Evolutionary conservation across 2,113 vertebrate species (phyloP).

Genomic region (Tupaia tana): DNA sequence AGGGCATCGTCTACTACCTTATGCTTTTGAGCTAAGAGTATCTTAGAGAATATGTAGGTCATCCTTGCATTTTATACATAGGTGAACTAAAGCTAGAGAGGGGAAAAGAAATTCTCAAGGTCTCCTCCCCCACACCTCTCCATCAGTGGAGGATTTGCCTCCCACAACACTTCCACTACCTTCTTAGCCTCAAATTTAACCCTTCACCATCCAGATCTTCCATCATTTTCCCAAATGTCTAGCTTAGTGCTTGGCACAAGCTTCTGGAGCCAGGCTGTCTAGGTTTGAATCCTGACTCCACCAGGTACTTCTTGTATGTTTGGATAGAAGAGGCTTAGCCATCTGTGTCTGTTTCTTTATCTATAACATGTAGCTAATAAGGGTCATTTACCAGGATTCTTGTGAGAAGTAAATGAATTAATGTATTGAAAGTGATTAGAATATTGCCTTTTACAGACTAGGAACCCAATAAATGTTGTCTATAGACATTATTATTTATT

Average conservation of each 20-base stretch:
- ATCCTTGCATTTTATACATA: neutral
- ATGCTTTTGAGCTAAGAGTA: conserved; percentile 15
- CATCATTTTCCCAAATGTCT: neutral
- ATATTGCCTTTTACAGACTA: neutral
- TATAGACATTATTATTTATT: neutral
- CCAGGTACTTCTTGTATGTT: neutral
- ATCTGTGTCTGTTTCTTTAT: neutral
- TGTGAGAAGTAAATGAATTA: neutral
- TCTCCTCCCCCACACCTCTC: neutral
- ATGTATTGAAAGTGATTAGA: neutral
- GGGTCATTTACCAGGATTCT: neutral
- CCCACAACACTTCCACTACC: neutral
- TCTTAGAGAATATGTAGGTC: conserved; percentile 16
- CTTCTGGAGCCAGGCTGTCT: neutral
- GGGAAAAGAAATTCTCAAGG: neutral
- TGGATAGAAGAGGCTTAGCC: neutral
- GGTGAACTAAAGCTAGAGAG: neutral
- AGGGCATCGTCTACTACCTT: neutral
- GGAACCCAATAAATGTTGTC: neutral
- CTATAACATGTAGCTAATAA: neutral
- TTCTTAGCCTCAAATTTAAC: neutral
- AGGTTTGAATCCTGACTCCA: neutral
- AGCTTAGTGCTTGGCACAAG: neutral
- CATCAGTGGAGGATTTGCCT: neutral
- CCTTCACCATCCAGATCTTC: neutral